Evolutionary conservation across 2,113 vertebrate species (phyloP).

Genomic region (Oenanthe oenanthe): DNA sequence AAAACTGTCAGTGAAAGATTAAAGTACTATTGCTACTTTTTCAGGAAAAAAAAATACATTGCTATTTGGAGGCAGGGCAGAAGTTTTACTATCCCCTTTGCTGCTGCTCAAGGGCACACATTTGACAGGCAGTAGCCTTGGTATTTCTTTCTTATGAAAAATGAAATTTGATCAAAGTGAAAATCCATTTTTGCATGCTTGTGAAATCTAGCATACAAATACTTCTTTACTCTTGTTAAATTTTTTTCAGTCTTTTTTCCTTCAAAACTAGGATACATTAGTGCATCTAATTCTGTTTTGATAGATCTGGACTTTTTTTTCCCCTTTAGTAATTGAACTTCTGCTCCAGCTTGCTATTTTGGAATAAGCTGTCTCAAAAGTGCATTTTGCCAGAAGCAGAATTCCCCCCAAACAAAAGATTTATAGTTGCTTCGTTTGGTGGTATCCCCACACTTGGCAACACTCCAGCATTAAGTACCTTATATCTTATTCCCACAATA

Average conservation of each 20-base stretch:
- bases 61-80: neutral
- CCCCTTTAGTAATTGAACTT: neutral
- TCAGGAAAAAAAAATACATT: neutral
- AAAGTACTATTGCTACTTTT: neutral
- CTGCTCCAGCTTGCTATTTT: neutral
- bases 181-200: neutral
- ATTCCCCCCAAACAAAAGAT: neutral
- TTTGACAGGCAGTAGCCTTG: neutral
- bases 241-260: neutral
- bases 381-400: neutral
- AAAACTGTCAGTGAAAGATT: neutral
- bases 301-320: neutral
- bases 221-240: neutral
- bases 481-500: neutral
- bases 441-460: neutral
- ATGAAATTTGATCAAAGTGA: neutral
- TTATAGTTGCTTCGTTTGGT: neutral
- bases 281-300: neutral
- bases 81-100: neutral
- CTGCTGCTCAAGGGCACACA: neutral
- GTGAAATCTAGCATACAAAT: neutral
- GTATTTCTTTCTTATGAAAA: conserved; percentile 20
- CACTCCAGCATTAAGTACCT: neutral
- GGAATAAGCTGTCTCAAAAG: neutral
- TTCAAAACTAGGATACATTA: neutral